Evolutionary conservation across 2,797 vertebrate genomes (phyloP), one percentile per base, ranked within the genome.

Genomic region (Chlorospingus flavigularis): DNA sequence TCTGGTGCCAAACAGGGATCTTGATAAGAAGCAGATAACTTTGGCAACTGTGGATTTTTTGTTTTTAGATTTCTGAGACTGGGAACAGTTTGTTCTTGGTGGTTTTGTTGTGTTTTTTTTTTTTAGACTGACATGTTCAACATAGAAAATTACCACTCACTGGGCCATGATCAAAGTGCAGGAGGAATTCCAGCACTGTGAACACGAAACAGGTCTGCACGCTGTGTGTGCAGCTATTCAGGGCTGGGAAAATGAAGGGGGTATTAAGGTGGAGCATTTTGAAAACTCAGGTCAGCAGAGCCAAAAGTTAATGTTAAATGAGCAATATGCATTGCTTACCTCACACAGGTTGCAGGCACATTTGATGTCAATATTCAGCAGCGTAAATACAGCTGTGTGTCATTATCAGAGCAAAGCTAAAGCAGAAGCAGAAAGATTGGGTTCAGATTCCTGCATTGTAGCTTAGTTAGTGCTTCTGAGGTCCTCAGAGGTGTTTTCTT

Each of bases 11-110:
- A 97, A 97, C 94, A 86, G 2, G 17, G 92, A 84, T 95, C 94
- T 97, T 98, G 98, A 98, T 98, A 98, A 97, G 98, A 98, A 98
- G 94, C 98, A 98, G 98, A 98, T 98, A 98, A 98, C 96, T 97
- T 91, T n/a, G 87, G 89, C 84, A 94, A 97, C 94, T 96, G 86
- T 96, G 84, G 79, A 76, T 91, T 97, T 98, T 92, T 96, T 97
- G 94, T 96, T 94, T 96, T 92, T 67, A 79, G 60, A n/a, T 95
- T 78, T 91, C 67, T 50, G 58, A 62, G 95, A 93, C 85, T 90
- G 79, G 63, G 96, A 96, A 74, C 54, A 76, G 90, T 96, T 93
- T 77, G 90, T 60, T 92, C 76, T 12, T 78, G 63, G 15, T 39
- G 33, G 2, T 37, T 37, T 6, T 86, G 23, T 16, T 40, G 61